Conservation (phyloP, 2,888 invertebrate species). For the Tuta absoluta region DNA sequence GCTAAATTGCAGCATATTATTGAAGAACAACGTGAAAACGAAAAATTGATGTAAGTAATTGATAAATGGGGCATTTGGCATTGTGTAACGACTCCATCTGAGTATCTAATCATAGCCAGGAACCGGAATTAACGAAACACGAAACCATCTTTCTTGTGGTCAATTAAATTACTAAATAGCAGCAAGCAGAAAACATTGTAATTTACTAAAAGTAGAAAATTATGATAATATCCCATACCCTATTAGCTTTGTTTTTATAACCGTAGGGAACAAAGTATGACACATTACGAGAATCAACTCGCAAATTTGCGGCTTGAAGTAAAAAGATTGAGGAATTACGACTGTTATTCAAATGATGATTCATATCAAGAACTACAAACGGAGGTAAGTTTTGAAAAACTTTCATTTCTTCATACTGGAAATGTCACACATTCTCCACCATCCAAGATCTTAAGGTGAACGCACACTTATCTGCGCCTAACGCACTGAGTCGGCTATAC, state of each 20-base stretch:
- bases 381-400: slow-evolving; percentile 50
- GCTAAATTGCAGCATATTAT: slow-evolving; percentile 58
- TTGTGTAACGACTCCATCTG: no score
- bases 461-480: no score
- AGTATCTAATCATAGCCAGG: no score
- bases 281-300: slow-evolving; percentile 64
- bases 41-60: slow-evolving; percentile 58
- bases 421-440: no score
- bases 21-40: slow-evolving; percentile 60
- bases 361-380: slow-evolving; percentile 63
- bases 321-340: slow-evolving; percentile 61
- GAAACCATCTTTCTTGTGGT: no score
- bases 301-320: slow-evolving; percentile 63
- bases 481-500: no score
- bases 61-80: no score
- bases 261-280: slow-evolving; percentile 64
- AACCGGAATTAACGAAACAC: not conserved
- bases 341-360: slow-evolving; percentile 62
- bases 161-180: no score
- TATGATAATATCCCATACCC: not conserved
- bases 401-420: no score
- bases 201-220: no score
- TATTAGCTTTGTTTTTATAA: slow-evolving; percentile 16
- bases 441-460: no score
- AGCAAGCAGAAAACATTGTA: not conserved